Evolutionary conservation across 2,113 vertebrate genomes (phyloP), one percentile per base, ranked within the genome.

Genomic region (Pluvialis apricaria): DNA sequence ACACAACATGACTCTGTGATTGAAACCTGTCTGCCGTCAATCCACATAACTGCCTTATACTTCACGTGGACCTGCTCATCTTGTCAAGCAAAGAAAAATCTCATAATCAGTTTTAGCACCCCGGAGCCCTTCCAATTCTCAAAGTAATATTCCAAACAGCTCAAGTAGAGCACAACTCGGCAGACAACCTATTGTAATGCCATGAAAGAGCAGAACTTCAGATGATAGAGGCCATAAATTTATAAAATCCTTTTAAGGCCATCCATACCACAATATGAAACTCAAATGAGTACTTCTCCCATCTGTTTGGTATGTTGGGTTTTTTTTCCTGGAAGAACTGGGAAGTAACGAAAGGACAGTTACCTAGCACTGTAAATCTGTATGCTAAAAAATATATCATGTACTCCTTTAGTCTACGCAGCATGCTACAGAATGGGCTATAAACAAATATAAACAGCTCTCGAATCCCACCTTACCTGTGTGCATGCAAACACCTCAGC

Each of bases 51-150:
- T 83, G 87, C 85, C 75, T 94, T 81, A 88, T 96, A 79, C 92
- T 91, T 98, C 96, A 97, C 96, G 82, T 92, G 95, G 95, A 95
- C 95, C 96, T 95, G 96, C 97, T 98, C 96, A 90, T 98, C 95
- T 98, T 98, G 98, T 98, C 98, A 98, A 95, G 93, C 76, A 90
- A 98, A 98, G 97, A 98, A 98, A 98, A 98, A 98, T 97, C 97
- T 98, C 96, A 98, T 98, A 97, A 98, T 98, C 97, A 97, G 96
- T 97, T 98, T 96, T 97, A 97, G 96, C 95, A 97, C 92, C 94
- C 93, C 58, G 0, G 97, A 97, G 97, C 90, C 80, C 91, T 97
- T 98, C 85, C 96, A 97, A 88, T 96, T 97, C 97, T 98, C 98
- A 97, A 95, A 98, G 95, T 97, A 98, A 98, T 97, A 98, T 97